These are phyloP conservation scores for Melanostigma gelatinosum DNA, from an alignment of 2,113 vertebrate genomes.

Conservation along the genomic window DNA sequence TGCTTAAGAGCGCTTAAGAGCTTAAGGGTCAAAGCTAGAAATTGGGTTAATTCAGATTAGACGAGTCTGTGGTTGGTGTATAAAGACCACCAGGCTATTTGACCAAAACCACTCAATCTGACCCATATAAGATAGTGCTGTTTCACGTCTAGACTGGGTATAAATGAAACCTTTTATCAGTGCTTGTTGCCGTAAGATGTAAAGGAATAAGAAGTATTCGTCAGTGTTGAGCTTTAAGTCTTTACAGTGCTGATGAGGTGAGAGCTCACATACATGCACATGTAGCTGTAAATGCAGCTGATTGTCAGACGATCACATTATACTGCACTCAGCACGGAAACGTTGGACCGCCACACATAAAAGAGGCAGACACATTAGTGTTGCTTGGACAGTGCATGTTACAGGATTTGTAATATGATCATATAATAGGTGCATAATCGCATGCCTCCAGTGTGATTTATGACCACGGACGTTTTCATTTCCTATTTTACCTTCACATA, in stretches of 20 bases:
- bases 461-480: slow-evolving; percentile 58
- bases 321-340: slow-evolving; percentile 47
- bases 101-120: slow-evolving; percentile 26
- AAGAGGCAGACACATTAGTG: slow-evolving; percentile 49
- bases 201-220: neutral
- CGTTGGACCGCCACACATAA: slow-evolving; percentile 13
- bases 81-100: slow-evolving; percentile 55
- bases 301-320: slow-evolving; percentile 60
- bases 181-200: neutral
- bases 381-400: slow-evolving; percentile 28
- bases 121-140: slow-evolving; percentile 3
- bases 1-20: slow-evolving; percentile 73
- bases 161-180: neutral
- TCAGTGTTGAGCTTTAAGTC: neutral
- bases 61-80: slow-evolving; percentile 24
- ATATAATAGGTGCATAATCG: slow-evolving; percentile 54
- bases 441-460: slow-evolving; percentile 61
- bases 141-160: neutral
- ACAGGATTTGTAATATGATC: slow-evolving; percentile 57
- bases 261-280: slow-evolving; percentile 29
- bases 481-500: slow-evolving; percentile 63
- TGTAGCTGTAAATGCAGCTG: slow-evolving; percentile 34
- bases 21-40: slow-evolving; percentile 71
- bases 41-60: slow-evolving; percentile 78
- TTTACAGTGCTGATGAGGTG: slow-evolving; percentile 1